These are phyloP conservation scores for Scaptomyza caliginosa DNA, from an alignment of 2,888 invertebrate genomes.

Conservation along the genomic window DNA sequence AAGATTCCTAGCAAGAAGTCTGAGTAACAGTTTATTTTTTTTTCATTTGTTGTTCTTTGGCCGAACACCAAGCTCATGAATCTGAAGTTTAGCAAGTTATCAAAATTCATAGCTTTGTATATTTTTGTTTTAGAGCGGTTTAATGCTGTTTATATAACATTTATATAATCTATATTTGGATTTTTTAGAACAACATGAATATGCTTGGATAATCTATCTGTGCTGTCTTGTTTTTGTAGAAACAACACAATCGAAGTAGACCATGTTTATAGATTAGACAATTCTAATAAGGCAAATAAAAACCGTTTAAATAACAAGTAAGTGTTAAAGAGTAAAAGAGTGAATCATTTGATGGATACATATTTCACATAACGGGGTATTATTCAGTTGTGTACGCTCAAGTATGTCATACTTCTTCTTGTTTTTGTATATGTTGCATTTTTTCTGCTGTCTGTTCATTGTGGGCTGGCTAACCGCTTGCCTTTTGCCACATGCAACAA, in stretches of 20 bases:
- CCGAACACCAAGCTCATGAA: constrained; percentile 26
- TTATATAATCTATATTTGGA: no score
- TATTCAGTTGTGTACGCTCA: neutral
- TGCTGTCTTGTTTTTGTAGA: no score
- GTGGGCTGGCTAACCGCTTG: constrained; percentile 23
- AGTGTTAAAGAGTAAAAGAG: no score
- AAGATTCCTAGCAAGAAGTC: constrained; percentile 6
- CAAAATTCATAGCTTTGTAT: constrained; percentile 69
- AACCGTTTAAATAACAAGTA: no score
- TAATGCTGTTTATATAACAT: no score
- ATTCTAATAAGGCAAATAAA: no score
- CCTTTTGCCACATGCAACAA: constrained; percentile 48
- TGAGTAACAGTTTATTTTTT: constrained; percentile 2
- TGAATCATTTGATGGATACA: neutral
- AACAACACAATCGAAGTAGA: no score
- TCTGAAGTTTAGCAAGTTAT: constrained; percentile 65
- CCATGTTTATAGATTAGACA: no score
- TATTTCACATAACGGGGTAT: neutral
- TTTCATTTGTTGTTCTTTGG: neutral
- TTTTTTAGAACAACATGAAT: no score
- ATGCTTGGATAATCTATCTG: no score
- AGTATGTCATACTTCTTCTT: neutral
- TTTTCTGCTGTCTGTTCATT: constrained; percentile 17
- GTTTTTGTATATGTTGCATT: neutral
- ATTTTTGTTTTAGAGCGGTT: no score